phyloP scores from a whole-genome alignment of 30 jellyfish, hydroid and myxozoan genomes.

The Aurelia coerulea region DNA sequence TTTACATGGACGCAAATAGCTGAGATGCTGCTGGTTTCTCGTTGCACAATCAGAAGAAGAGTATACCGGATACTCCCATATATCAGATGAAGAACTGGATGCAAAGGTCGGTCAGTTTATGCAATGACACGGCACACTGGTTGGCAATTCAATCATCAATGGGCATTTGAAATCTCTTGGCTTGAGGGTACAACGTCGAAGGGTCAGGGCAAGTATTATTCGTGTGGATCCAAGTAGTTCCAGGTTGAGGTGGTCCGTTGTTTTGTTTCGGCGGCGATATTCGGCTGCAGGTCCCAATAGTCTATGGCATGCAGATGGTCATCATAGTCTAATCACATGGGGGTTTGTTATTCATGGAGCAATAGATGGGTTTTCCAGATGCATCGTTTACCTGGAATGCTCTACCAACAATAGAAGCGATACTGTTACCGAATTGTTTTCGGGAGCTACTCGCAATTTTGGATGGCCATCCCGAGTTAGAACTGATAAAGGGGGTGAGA shows the following conservation, averaged over 20 bases:
- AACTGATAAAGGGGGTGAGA: constrained; percentile 68
- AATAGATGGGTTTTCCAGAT: constrained; percentile 75
- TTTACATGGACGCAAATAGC: constrained; percentile 21
- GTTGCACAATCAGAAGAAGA: constrained; percentile 53
- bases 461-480: constrained; percentile 56
- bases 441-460: constrained; percentile 12
- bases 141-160: constrained; percentile 24
- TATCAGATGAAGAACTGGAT: constrained; percentile 48
- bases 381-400: constrained; percentile 48
- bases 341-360: constrained; percentile 76
- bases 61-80: constrained; percentile 25
- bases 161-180: constrained; percentile 47
- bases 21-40: constrained; percentile 27
- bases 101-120: constrained; percentile 17
- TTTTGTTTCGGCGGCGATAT: constrained; percentile 51
- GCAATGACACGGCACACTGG: constrained; percentile 46
- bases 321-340: constrained; percentile 67
- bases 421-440: constrained; percentile 48
- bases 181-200: constrained; percentile 46
- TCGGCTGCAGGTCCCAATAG: constrained; percentile 66
- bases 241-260: constrained; percentile 51
- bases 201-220: constrained; percentile 45
- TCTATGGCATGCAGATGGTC: constrained; percentile 75
- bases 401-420: constrained; percentile 50
- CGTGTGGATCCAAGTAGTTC: constrained; percentile 55